Evolutionary conservation across 2,797 vertebrate species (phyloP), one percentile per base, ranked within the genome.

Genomic region (Sciurus vulgaris): DNA sequence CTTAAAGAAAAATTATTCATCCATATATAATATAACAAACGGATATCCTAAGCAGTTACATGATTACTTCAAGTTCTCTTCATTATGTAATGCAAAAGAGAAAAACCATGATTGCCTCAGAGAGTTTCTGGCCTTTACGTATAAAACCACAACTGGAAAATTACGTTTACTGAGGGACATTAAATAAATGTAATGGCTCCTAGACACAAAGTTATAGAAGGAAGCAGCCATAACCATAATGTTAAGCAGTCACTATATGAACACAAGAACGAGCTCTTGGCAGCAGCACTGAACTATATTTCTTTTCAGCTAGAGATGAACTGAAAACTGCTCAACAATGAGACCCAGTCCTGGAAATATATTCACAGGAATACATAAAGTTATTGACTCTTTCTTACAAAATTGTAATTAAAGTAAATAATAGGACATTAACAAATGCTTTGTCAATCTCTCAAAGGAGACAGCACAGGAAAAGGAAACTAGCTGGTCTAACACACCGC

Each of bases 311-410:
- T 97, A 97, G 96, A 98, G 95, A 69, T 97, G 95, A 96, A 97
- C 94, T 97, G 92, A 96, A 97, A 96, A 97, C 98, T 97, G 98
- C 95, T 98, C 94, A 98, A 97, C 98, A 98, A 97, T 98, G 98
- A 98, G 98, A 98, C 98, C 94, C 94, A 98, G 98, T 99, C 98
- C 98, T 98, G 98, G 98, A 98, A 99, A 99, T 98, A 99, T 98
- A 99, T 96, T 98, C 99, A 99, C 98, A 99, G 98, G 99, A 98
- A 99, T 98, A 99, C 98, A 99, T 98, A 99, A 99, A 99, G 98
- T 98, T 98, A 97, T 93, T 99, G 98, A 98, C 98, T 98, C 98
- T 97, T 97, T 98, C 98, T 98, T 98, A 98, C 98, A 98, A 99
- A 98, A 98, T 98, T 79, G 97, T 98, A 96, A 97, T 98, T 98